Evolutionary conservation across 1,140 invertebrate genomes (phyloP), one percentile per base, ranked within the genome.

Genomic region (Littorina saxatilis): DNA sequence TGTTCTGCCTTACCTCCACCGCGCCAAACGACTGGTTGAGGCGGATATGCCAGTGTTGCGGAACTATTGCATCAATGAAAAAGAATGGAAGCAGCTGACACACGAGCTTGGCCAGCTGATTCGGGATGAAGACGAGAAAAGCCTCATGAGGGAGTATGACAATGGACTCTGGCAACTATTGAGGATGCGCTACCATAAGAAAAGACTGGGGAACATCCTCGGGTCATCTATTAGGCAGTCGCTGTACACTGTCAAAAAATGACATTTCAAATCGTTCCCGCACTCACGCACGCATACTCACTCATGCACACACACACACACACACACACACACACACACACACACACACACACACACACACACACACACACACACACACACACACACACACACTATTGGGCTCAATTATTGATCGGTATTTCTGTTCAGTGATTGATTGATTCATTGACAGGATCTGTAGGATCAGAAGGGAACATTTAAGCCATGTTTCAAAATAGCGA

Each of bases 151-250:
- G 58, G 85, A 86, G 75, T 88, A 86, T 55, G 82, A 85, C 5
- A 82, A 82, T 29, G 87, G 86, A 27, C 82, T 83, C 15, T 88
- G 87, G 87, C 47, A 85, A 17, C 80, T 74, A 29, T 73, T 80
- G 32, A 68, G 87, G 37, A 80, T 81, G 29, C 37, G 72, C 5
- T 85, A 86, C 29, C 37, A 81, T 3, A 3, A 40, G 20, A 55
- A 61, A n/a, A 20, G 0, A 20, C 13, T 0, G 23, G 55, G 55
- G 13, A 61, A 61, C 55, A 4, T 20, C 7, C 7, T n/a, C 55
- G 20, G 23, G 55, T 27, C 55, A n/a, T 4, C 17, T 27, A n/a
- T 20, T 27, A 0, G 27, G 55, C 27, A 20, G n/a, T 27, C 27
- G 17, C 23, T 27, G 55, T 7, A 50, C 47, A 50, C 20, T 9